These are phyloP conservation scores for Iguana delicatissima DNA, from an alignment of 2,797 vertebrate species.

Conservation along the genomic window DNA sequence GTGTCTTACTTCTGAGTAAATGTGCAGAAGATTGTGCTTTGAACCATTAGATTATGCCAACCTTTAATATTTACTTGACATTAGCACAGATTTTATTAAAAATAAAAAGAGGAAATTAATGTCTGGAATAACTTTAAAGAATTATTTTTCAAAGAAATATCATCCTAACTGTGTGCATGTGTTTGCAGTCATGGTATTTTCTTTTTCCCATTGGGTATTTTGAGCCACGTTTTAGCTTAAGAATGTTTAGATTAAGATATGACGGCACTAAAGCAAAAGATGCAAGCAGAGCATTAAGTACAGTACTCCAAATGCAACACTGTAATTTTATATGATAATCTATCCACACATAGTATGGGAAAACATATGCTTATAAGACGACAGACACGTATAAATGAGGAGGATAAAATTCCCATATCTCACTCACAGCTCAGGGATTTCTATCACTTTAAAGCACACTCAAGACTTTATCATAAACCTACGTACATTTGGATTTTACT, in stretches of 20 bases:
- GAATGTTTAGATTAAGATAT: constrained; percentile 76
- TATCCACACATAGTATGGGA: constrained; percentile 81
- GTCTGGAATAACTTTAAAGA: background rate
- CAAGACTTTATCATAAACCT: constrained; percentile 79
- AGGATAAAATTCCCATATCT: constrained; percentile 79
- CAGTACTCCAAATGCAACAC: constrained; percentile 77
- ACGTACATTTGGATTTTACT: constrained; percentile 60
- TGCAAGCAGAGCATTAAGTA: constrained; percentile 81
- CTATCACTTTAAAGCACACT: constrained; percentile 79
- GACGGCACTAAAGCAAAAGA: constrained; percentile 77
- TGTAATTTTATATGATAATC: constrained; percentile 81
- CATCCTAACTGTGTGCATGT: constrained; percentile 45
- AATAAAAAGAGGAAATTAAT: background rate
- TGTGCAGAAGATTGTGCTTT: background rate
- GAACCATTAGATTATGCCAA: no score
- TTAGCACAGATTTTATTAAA: background rate
- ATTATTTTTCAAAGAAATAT: constrained; percentile 61
- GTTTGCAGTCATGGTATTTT: constrained; percentile 52
- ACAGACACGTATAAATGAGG: constrained; percentile 79
- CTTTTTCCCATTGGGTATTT: constrained; percentile 47
- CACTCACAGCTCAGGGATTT: constrained; percentile 79
- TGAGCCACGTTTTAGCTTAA: constrained; percentile 66
- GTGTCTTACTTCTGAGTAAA: background rate
- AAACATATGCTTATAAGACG: constrained; percentile 83
- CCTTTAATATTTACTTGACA: background rate